phyloP scores from a whole-genome alignment of 2,113 vertebrate species.

The Bufo bufo region DNA sequence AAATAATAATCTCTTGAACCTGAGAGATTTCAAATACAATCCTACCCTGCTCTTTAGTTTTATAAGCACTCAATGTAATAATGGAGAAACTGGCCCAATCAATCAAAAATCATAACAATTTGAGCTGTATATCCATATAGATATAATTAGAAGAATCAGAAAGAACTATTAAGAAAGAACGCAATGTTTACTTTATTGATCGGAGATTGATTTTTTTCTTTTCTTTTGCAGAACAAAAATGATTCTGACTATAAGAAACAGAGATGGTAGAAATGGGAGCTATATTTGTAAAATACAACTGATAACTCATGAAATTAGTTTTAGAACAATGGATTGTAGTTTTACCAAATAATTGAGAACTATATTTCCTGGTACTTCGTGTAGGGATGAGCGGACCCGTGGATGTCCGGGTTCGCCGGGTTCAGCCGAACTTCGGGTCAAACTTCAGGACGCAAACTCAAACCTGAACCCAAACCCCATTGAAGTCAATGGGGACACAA shows the following conservation, averaged over 20 bases:
- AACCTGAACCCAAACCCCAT: too few species aligned
- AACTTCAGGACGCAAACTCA: too few species aligned
- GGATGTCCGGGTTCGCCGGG: too few species aligned
- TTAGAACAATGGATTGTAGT: neutral
- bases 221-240: conserved; percentile 13
- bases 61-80: conserved; percentile 26
- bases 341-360: conserved; percentile 1
- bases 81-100: conserved; percentile 27
- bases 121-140: conserved; percentile 46
- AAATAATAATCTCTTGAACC: conserved; percentile 17
- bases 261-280: conserved; percentile 39
- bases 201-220: conserved; percentile 29
- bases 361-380: neutral
- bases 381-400: too few species aligned
- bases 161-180: conserved; percentile 39
- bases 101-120: conserved; percentile 33
- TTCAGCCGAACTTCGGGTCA: too few species aligned
- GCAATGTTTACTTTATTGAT: conserved; percentile 43
- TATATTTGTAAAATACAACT: conserved; percentile 17
- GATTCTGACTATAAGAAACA: conserved; percentile 26
- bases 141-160: conserved; percentile 39
- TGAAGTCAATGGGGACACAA: too few species aligned
- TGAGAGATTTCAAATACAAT: conserved; percentile 29
- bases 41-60: neutral
- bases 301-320: neutral